Evolutionary conservation across 2,113 vertebrate species (phyloP).

Genomic region (Oceanodroma tethys): DNA sequence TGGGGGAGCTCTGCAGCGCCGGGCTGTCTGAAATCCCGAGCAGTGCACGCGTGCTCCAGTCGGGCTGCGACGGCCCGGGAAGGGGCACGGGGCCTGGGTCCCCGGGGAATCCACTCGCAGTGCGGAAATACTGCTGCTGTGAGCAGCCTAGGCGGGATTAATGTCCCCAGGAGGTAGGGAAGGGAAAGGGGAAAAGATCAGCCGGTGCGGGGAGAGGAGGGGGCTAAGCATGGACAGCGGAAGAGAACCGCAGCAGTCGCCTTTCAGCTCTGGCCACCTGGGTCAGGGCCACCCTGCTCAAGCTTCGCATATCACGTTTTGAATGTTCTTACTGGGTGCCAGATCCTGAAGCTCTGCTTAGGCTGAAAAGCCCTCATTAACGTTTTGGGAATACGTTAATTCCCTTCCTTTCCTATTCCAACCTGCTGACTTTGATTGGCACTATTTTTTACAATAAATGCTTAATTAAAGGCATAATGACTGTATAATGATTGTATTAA

Average conservation of each 20-base stretch:
- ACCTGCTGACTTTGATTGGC: conserved; percentile 52
- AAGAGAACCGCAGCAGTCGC: accelerated
- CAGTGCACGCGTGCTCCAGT: accelerated
- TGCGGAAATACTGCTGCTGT: background rate
- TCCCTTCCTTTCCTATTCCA: background rate
- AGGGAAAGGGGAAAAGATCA: background rate
- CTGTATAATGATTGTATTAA: conserved; percentile 37
- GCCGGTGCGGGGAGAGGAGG: background rate
- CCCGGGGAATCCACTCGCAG: accelerated
- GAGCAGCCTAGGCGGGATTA: background rate
- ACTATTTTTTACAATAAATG: conserved; percentile 44
- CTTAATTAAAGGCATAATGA: conserved; percentile 58
- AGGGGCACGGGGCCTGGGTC: too few relatives aligned
- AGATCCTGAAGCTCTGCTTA: background rate
- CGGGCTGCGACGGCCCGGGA: accelerated
- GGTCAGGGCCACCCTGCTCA: background rate
- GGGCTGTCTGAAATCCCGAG: background rate
- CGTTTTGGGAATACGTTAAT: conserved; percentile 2
- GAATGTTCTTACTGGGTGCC: background rate
- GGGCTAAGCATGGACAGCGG: accelerated
- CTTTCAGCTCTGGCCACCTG: background rate
- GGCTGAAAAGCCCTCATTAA: conserved; percentile 24
- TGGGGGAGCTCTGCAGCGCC: background rate
- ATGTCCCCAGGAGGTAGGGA: background rate
- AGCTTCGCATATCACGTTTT: background rate